These are phyloP conservation scores for Macquaria ambigua DNA, from an alignment of 2,113 vertebrate species.

Conservation along the genomic window DNA sequence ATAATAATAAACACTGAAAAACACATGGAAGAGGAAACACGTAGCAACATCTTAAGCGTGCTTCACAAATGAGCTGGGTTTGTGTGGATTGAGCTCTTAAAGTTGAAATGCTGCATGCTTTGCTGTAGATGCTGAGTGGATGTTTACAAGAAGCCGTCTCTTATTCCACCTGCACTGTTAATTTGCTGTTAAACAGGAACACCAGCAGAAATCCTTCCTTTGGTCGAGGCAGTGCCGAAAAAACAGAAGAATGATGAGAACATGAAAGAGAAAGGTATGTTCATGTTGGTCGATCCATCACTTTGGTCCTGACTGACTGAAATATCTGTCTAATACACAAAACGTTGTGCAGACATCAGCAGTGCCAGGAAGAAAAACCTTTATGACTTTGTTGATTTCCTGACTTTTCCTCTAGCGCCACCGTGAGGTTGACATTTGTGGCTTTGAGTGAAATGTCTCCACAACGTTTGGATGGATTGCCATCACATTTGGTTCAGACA, in stretches of 20 bases:
- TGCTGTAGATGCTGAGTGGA: not conserved
- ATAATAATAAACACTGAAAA: not conserved
- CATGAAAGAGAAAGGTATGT: constrained; percentile 80
- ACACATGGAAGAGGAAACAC: not conserved
- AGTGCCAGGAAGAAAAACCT: too few species aligned
- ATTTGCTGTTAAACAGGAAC: constrained; percentile 82
- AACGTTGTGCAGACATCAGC: too few species aligned
- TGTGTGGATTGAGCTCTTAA: not conserved
- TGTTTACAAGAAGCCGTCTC: not conserved
- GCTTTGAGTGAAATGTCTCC: too few species aligned
- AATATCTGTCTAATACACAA: not conserved
- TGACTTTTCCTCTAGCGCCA: too few species aligned
- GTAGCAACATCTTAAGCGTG: not conserved
- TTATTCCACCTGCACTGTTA: not conserved
- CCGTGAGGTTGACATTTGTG: too few species aligned
- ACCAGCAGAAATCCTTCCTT: constrained; percentile 90
- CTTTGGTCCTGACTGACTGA: not conserved
- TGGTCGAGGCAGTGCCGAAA: constrained; percentile 86
- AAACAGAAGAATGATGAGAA: constrained; percentile 60
- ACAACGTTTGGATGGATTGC: too few species aligned
- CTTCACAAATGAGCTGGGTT: not conserved
- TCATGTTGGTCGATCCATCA: too few species aligned
- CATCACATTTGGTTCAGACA: too few species aligned
- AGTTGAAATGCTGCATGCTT: not conserved
- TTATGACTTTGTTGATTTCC: too few species aligned